These are phyloP conservation scores for Norana najaformis DNA, from an alignment of 2,888 invertebrate species.

Conservation along the genomic window DNA sequence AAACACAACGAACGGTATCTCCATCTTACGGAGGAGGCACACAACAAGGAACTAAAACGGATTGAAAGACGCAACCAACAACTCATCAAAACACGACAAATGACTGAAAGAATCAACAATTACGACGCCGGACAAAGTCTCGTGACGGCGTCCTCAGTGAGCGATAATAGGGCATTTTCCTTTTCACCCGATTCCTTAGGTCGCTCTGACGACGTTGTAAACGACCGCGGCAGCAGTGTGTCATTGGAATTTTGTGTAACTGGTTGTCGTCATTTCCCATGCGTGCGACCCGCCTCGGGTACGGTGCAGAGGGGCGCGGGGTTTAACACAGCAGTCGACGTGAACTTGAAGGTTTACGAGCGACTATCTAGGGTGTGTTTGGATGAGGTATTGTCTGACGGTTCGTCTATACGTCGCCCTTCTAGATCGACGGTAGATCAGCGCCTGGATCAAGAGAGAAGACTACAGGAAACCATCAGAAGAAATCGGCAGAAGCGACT, in stretches of 20 bases:
- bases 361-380: not conserved
- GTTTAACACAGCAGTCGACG: not conserved
- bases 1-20: not conserved
- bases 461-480: not conserved
- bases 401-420: not conserved
- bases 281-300: not conserved
- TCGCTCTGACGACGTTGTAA: not conserved
- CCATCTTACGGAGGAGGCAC: not conserved
- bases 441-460: constrained; percentile 4
- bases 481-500: not conserved
- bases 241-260: constrained; percentile 4
- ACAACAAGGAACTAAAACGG: not conserved
- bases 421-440: not conserved
- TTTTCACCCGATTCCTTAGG: too few species aligned
- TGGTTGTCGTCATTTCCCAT: not conserved
- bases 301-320: not conserved
- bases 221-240: not conserved
- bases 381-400: not conserved
- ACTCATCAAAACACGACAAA: not conserved
- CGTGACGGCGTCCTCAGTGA: too few species aligned
- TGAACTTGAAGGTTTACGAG: constrained; percentile 4
- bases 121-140: too few species aligned
- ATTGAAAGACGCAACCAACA: not conserved
- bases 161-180: not conserved
- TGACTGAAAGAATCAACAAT: not conserved